Percentiles rank a stretch among this genome's conserved stretches.
These are phyloP conservation scores for Sinhomidia bicolor DNA, from an alignment of 2,888 invertebrate species.

Conservation along the genomic window DNA sequence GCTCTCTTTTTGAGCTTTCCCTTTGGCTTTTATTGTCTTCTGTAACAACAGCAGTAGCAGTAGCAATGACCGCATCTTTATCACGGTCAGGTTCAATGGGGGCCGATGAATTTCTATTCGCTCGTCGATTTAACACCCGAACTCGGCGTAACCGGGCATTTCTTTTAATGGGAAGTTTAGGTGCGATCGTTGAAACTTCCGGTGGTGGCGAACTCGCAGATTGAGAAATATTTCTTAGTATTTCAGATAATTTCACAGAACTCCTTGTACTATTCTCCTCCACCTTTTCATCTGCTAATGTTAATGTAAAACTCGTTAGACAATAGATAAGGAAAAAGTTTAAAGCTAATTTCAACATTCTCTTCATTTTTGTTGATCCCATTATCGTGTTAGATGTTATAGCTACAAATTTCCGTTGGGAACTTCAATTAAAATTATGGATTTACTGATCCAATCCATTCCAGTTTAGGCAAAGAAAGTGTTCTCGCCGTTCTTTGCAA, in stretches of 20 bases:
- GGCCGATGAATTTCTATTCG: neutral
- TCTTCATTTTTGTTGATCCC: neutral
- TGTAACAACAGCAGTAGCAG: no score
- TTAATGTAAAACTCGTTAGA: neutral
- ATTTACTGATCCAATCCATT: no score
- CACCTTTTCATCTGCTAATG: neutral
- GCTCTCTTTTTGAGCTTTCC: no score
- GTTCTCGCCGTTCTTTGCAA: no score
- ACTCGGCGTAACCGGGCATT: neutral
- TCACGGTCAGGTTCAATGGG: neutral
- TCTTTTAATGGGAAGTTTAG: neutral
- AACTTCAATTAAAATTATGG: no score
- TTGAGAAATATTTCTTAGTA: neutral
- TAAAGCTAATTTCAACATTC: neutral
- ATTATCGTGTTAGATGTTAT: no score
- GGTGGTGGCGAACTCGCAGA: neutral
- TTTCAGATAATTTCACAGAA: neutral
- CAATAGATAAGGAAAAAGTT: neutral
- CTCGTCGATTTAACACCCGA: neutral
- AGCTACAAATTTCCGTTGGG: no score
- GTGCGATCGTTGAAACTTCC: neutral
- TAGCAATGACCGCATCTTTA: no score
- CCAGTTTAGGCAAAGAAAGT: no score
- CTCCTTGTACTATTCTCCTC: neutral
- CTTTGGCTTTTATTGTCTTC: no score